These are phyloP conservation scores for Amphilophus citrinellus DNA, from an alignment of 2,113 vertebrate species.

Conservation along the genomic window DNA sequence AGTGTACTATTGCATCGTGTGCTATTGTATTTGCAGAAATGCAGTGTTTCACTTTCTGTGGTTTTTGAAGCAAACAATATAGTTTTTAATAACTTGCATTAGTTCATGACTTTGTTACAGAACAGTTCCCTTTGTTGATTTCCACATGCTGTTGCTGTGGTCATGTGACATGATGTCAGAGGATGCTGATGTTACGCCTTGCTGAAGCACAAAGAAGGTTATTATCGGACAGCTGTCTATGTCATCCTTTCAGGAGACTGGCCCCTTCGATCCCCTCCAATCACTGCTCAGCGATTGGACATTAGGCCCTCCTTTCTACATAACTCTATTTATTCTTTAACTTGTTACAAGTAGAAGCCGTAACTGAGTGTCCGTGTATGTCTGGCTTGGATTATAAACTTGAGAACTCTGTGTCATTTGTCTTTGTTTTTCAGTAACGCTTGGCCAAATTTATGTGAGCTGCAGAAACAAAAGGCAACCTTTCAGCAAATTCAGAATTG, in stretches of 20 bases:
- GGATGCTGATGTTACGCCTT: conserved; percentile 55
- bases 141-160: conserved; percentile 41
- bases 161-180: conserved; percentile 73
- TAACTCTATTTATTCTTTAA: background rate
- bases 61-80: background rate
- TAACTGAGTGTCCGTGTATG: background rate
- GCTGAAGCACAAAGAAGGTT: conserved; percentile 58
- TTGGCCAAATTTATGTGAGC: background rate
- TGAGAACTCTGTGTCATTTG: conserved; percentile 4
- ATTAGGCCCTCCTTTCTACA: conserved; percentile 6
- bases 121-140: conserved; percentile 49
- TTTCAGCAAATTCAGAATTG: background rate
- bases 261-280: conserved; percentile 14
- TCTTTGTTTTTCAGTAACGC: conserved; percentile 5
- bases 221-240: conserved; percentile 50
- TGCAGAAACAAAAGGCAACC: background rate
- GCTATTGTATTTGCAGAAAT: background rate
- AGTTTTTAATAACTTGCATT: background rate
- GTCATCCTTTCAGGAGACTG: conserved; percentile 36
- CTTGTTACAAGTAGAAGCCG: background rate
- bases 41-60: background rate
- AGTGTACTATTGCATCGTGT: background rate
- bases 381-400: background rate
- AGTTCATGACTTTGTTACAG: background rate
- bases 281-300: conserved; percentile 23